Percentiles rank a stretch among this genome's conserved stretches.
Evolutionary conservation across 2,888 invertebrate genomes (phyloP).

Genomic region (Mesorhabditis sp.): DNA sequence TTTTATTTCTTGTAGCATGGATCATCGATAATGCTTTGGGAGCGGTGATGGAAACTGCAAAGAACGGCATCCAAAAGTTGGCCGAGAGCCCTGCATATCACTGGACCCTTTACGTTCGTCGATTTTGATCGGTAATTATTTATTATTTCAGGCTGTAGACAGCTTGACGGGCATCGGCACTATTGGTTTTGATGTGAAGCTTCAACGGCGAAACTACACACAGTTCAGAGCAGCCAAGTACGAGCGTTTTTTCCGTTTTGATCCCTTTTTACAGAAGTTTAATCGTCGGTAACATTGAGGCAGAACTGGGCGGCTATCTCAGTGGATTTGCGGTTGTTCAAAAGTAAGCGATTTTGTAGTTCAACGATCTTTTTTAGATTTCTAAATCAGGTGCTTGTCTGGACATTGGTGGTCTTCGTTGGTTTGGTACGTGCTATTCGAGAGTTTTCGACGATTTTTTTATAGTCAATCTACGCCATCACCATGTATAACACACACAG

Average conservation of each 20-base stretch:
- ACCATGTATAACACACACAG: neutral
- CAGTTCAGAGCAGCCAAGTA: too few species aligned
- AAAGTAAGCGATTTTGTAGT: too few species aligned
- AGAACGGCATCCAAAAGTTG: neutral
- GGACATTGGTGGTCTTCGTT: too few species aligned
- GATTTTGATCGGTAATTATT: neutral
- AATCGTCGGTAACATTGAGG: too few species aligned
- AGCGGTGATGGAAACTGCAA: slow-evolving; percentile 1
- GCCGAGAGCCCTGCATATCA: neutral
- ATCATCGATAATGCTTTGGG: slow-evolving; percentile 4
- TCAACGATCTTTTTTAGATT: too few species aligned
- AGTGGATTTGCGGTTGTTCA: too few species aligned
- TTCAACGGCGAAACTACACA: neutral
- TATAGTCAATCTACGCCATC: neutral
- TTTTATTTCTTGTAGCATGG: neutral
- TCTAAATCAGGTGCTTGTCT: too few species aligned
- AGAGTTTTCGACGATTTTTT: neutral
- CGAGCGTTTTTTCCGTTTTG: too few species aligned
- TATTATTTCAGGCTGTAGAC: neutral
- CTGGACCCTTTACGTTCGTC: neutral
- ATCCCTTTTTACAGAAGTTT: too few species aligned
- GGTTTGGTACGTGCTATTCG: too few species aligned
- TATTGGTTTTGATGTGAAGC: neutral
- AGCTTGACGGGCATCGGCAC: neutral
- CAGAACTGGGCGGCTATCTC: too few species aligned